Evolutionary conservation across 2,113 vertebrate genomes (phyloP).

Genomic region (Saguinus midas): DNA sequence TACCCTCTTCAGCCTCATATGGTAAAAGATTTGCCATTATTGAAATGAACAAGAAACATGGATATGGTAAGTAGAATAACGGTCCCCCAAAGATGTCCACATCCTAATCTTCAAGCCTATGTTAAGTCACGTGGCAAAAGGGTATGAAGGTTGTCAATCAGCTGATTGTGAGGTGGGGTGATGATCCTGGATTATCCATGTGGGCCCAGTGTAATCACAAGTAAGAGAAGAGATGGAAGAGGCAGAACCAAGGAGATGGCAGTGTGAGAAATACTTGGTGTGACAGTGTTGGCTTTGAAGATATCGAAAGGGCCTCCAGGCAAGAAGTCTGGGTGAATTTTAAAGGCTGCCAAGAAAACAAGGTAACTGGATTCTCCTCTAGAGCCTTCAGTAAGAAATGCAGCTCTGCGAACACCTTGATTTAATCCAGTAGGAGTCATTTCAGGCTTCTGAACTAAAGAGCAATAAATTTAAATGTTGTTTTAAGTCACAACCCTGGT

Average conservation of each 20-base stretch:
- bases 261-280: not conserved
- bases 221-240: not conserved
- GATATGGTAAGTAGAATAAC: not conserved
- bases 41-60: not conserved
- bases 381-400: not conserved
- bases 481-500: not conserved
- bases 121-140: not conserved
- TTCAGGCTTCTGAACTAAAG: not conserved
- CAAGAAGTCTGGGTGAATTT: not conserved
- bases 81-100: not conserved
- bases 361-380: not conserved
- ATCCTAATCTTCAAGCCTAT: not conserved
- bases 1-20: not conserved
- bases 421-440: not conserved
- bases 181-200: not conserved
- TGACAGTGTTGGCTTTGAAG: not conserved
- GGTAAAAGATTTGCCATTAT: not conserved
- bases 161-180: not conserved
- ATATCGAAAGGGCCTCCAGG: not conserved
- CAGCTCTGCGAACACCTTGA: not conserved
- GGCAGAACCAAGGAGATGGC: not conserved
- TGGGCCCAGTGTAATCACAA: not conserved
- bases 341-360: not conserved
- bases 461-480: not conserved
- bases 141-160: not conserved